Evolutionary conservation across 2,888 invertebrate genomes (phyloP), one percentile per base, ranked within the genome.

Genomic region (Tetragonula carbonaria): DNA sequence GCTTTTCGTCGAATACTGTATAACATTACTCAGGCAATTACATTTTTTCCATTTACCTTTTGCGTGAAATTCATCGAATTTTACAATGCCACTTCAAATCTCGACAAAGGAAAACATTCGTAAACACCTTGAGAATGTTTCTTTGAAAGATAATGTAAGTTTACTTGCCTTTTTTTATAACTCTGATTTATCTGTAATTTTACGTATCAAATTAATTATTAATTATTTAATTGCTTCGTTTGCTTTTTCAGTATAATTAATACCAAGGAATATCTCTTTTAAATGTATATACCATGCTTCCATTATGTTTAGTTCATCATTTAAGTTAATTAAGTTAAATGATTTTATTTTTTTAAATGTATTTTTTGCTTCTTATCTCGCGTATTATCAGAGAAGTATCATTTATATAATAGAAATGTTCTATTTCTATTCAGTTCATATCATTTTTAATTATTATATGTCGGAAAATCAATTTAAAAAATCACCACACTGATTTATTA

Each of bases 81-180:
- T 66, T 65, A 91, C 50, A 57, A 93, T 93, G 89, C 88, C 89
- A 90, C 91, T 94, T 23, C 92, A 92, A 80, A 80, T 91, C 21
- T 93, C 93, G 0, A 94, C 92, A 23, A 94, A 94, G 79, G 93
- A 94, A 74, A 94, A 94, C 81, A 90, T 94, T 38, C 90, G 88
- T 16, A 91, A 90, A 63, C 88, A 90, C 21, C 78, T 94, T 2
- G 94, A 94, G 65, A 88, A 90, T 4, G 85, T 94, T 33, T 91
- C 87, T 4, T 87, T 94, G 14, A 91, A 91, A 53, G 92, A 91
- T 55, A 93, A 91, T 16, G 94, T 94, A 63, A 93, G 93, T 74
- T 28, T 18, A 6, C 33, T 59, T 38, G 33, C 0, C 23, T 65
- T 38, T 45, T 71, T 62, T 0, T 63, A 4, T 2, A 28, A 18